Conservation (phyloP, 53 echinoderm and acorn worm genomes). For the Astropecten irregularis region DNA sequence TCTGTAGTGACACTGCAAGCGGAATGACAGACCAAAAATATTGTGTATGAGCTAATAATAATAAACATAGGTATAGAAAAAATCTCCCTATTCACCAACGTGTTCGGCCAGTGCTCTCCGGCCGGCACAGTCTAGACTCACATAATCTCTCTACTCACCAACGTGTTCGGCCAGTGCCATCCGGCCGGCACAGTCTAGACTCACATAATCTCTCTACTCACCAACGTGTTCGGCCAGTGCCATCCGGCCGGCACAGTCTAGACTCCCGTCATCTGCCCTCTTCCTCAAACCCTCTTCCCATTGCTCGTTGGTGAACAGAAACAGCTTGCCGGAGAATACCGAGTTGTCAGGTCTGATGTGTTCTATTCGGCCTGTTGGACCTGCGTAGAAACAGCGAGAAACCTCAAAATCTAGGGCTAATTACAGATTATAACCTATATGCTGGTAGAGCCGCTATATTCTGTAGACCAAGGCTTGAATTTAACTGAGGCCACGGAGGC, state of each 20-base stretch:
- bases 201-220: neutral
- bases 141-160: conserved; percentile 25
- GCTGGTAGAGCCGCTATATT: too few species aligned
- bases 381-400: neutral
- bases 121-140: neutral
- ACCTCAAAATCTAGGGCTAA: too few species aligned
- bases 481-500: too few species aligned
- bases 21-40: too few species aligned
- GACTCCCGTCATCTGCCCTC: neutral
- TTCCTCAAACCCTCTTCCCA: conserved; percentile 45
- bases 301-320: conserved; percentile 53
- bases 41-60: too few species aligned
- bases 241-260: conserved; percentile 3
- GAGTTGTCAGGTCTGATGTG: conserved; percentile 9
- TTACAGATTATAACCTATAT: too few species aligned
- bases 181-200: neutral
- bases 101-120: conserved; percentile 27
- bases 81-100: conserved; percentile 34
- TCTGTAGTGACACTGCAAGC: conserved; percentile 66
- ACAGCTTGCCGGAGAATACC: conserved; percentile 35
- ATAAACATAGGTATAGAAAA: neutral
- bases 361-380: conserved; percentile 1
- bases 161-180: conserved; percentile 35
- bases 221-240: conserved; percentile 39
- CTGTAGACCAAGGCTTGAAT: too few species aligned